Evolutionary conservation across 23 tunicate species (phyloP).

Genomic region (Trididemnum nubilum): DNA sequence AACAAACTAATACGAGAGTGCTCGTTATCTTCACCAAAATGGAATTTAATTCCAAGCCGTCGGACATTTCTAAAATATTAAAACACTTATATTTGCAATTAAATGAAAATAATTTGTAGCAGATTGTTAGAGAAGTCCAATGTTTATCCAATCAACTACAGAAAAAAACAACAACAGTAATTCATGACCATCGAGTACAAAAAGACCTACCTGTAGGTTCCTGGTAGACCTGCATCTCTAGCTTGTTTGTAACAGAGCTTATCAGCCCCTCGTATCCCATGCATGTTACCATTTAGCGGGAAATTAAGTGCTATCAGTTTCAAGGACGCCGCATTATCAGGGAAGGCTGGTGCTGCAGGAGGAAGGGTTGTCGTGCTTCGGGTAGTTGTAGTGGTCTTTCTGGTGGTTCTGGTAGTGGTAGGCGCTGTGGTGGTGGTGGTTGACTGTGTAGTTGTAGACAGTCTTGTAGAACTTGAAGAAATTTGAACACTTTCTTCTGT

Average conservation of each 20-base stretch:
- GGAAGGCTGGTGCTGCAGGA: neutral
- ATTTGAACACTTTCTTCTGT: neutral
- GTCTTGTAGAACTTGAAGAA: neutral
- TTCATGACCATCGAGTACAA: neutral
- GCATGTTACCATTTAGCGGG: constrained; percentile 69
- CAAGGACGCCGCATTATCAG: neutral
- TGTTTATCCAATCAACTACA: too few relatives aligned
- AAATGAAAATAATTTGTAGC: too few relatives aligned
- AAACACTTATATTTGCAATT: too few relatives aligned
- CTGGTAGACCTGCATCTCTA: constrained; percentile 47
- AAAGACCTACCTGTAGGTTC: constrained; percentile 85
- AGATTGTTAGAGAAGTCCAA: too few relatives aligned
- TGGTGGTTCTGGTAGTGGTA: constrained; percentile 45
- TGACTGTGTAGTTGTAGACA: neutral
- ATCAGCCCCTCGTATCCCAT: constrained; percentile 82
- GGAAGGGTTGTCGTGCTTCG: neutral
- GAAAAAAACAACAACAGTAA: too few relatives aligned
- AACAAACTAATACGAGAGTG: too few relatives aligned
- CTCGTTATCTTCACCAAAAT: too few relatives aligned
- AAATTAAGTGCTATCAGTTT: constrained; percentile 82
- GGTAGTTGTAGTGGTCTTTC: constrained; percentile 41
- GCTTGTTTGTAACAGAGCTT: constrained; percentile 70
- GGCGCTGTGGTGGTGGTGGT: constrained; percentile 46
- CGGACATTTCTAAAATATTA: too few relatives aligned
- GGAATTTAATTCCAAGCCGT: too few relatives aligned